phyloP scores from a whole-genome alignment of 2,113 vertebrate species.

The Oreotrochilus melanogaster region DNA sequence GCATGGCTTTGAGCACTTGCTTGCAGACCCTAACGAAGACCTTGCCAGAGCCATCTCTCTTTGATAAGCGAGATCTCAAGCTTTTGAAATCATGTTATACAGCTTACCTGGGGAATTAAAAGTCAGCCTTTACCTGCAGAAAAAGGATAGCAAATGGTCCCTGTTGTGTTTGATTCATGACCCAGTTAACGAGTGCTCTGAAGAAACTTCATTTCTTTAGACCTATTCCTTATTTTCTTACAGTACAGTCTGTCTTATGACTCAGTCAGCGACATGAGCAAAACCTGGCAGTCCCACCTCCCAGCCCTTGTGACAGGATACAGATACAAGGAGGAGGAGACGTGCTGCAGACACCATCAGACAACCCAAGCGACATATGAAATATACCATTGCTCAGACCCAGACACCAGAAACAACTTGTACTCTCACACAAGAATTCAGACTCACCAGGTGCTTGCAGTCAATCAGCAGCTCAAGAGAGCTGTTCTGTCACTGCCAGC shows the following conservation, averaged over 20 bases:
- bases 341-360: fast-evolving
- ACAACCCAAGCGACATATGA: not conserved
- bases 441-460: not conserved
- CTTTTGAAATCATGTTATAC: not conserved
- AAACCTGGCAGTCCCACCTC: not conserved
- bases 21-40: not conserved
- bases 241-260: not conserved
- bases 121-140: not conserved
- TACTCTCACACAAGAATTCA: not conserved
- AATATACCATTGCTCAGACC: not conserved
- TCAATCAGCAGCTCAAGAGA: not conserved
- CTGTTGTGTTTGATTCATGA: slow-evolving; percentile 20
- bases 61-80: not conserved
- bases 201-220: slow-evolving; percentile 13
- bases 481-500: not conserved
- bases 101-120: not conserved
- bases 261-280: not conserved
- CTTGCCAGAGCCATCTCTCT: not conserved
- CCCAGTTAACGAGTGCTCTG: not conserved
- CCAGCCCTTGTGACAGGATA: not conserved
- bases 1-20: not conserved
- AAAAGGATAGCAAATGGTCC: not conserved
- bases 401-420: not conserved
- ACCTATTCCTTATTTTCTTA: slow-evolving; percentile 3
- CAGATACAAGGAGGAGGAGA: not conserved